Percentiles rank a stretch among this genome's conserved stretches.
phyloP scores from a whole-genome alignment of 2,797 vertebrate species.

The Labeo calbasu region DNA sequence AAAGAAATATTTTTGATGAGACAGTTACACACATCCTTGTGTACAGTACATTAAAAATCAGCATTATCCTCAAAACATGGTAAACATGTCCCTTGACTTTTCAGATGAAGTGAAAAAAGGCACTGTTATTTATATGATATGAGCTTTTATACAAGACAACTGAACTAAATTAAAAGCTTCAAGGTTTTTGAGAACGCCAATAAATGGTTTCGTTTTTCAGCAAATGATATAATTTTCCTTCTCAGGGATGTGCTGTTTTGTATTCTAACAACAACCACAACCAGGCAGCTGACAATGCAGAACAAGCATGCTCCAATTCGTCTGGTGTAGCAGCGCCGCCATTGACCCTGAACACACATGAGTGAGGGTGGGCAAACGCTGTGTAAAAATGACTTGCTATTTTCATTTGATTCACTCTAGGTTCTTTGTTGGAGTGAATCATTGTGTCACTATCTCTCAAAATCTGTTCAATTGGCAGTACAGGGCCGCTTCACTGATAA shows the following conservation, averaged over 20 bases:
- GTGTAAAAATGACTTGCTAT: conserved; percentile 5
- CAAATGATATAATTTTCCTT: not conserved
- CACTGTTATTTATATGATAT: not conserved
- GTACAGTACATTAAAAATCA: not conserved
- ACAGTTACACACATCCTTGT: not conserved
- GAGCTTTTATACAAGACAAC: not conserved
- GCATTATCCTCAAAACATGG: not conserved
- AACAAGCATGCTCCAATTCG: conserved; percentile 22
- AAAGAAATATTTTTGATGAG: not conserved
- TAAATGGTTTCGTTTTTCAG: not conserved
- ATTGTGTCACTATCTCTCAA: conserved; percentile 35
- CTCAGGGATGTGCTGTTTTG: not conserved
- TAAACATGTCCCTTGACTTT: not conserved
- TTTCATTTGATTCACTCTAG: conserved; percentile 13
- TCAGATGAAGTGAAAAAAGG: not conserved
- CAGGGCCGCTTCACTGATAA: conserved; percentile 27
- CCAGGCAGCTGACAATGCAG: conserved; percentile 18
- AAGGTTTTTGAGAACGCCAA: not conserved
- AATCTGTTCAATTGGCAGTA: conserved; percentile 51
- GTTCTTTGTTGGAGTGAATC: conserved; percentile 45
- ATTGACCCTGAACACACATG: conserved; percentile 45
- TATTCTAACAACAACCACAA: conserved; percentile 5
- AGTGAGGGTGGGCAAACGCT: conserved; percentile 1
- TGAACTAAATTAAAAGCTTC: not conserved
- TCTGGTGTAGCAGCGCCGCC: not conserved